Conservation (phyloP, 2,113 vertebrate species). For the Rostratula benghalensis region DNA sequence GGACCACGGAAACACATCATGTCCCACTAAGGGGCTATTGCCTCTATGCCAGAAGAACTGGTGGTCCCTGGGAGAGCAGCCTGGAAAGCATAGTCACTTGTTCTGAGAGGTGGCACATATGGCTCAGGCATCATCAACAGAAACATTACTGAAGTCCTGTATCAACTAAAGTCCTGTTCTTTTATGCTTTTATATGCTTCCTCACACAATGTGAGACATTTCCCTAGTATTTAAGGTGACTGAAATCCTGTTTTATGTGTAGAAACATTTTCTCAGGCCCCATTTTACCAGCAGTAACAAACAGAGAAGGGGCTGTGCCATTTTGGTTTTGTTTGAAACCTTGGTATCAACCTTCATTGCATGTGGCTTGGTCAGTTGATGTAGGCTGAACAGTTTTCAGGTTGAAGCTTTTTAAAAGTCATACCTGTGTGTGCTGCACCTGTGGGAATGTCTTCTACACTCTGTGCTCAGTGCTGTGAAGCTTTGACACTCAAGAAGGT, state of each 20-base stretch:
- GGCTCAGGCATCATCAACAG: neutral
- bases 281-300: neutral
- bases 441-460: neutral
- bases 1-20: neutral
- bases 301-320: neutral
- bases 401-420: neutral
- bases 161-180: neutral
- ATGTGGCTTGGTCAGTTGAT: neutral
- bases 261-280: neutral
- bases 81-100: neutral
- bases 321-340: neutral
- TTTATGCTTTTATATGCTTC: neutral
- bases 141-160: neutral
- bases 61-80: neutral
- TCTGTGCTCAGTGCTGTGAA: fast-evolving
- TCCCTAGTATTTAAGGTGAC: neutral
- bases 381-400: neutral
- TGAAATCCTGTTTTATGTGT: neutral
- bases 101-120: neutral
- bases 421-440: neutral
- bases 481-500: neutral
- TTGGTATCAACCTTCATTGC: fast-evolving
- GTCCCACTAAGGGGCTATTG: neutral
- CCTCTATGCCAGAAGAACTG: fast-evolving
- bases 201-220: neutral